Evolutionary conservation across 2,888 invertebrate genomes (phyloP), one percentile per base, ranked within the genome.

Genomic region (Acronicta alni): DNA sequence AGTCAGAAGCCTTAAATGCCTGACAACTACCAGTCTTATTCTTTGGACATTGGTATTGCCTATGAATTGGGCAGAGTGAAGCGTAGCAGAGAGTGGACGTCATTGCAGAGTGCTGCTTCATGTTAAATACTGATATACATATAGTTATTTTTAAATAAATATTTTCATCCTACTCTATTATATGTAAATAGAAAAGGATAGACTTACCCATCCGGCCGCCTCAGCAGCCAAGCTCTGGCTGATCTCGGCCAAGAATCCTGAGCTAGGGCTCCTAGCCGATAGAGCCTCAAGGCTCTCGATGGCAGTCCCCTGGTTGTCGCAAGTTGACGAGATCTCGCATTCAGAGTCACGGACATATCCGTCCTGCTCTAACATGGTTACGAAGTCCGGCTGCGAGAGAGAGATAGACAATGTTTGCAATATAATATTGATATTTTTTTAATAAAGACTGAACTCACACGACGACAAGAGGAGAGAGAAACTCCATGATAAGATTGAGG

Each of bases 281-380:
- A 95, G 74, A 0, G 95, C 95, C 58, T 95, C 94, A 0, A 95
- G 83, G 16, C 91, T 95, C 79, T 95, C 94, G 16, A 95, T 95
- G 2, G 95, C 95, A 0, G 93, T 93, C 1, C 93, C 92, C 14
- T 85, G 88, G 0, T 86, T 80, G 57, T 90, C 87, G 43, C 92
- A 93, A 0, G 93, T 92, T 0, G 93, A 93, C 0, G 93, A 92
- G 60, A 94, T 93, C 74, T 93, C 93, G 46, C 93, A 93, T 68
- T 93, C 93, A 0, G 91, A 89, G 65, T 89, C 89, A 0, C 91
- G 85, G 0, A 90, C 91, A 18, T 92, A 92, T 59, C 84, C 85
- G 26, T 93, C 93, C 48, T 91, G 92, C 73, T 93, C 93, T 53
- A 94, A 74, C 86, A 94, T 81, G 0, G 90, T 84, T 1, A 89